phyloP scores from a whole-genome alignment of 2,797 vertebrate species.

The Ceryle rudis region DNA sequence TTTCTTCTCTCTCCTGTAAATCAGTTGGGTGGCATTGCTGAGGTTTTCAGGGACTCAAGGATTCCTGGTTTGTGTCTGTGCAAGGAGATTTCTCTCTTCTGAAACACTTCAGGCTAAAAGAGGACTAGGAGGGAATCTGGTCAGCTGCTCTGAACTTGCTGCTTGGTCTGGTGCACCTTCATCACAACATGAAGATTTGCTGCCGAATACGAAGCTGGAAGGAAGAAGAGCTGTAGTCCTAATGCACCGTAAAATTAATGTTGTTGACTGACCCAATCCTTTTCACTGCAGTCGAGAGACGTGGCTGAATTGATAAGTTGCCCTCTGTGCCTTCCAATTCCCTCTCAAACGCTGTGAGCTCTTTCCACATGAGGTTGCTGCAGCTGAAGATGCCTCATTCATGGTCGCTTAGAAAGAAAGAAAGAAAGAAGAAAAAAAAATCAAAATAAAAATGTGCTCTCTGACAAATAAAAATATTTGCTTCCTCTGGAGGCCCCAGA shows the following conservation, averaged over 20 bases:
- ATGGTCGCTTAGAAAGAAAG: constrained; percentile 14
- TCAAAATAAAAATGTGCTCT: constrained; percentile 29
- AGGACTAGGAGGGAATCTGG: not conserved
- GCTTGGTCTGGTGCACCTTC: not conserved
- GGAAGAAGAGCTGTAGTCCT: not conserved
- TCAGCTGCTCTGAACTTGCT: not conserved
- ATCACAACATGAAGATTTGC: not conserved
- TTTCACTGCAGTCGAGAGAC: not conserved
- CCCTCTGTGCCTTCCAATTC: not conserved
- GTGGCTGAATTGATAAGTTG: constrained; percentile 4
- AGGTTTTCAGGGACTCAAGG: not conserved
- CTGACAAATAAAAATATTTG: constrained; percentile 62
- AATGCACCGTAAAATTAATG: not conserved
- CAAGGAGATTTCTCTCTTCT: not conserved
- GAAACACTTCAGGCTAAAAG: not conserved
- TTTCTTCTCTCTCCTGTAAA: not conserved
- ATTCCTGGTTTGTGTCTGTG: not conserved
- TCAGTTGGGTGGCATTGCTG: not conserved
- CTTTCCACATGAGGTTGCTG: constrained; percentile 7
- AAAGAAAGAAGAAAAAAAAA: not conserved
- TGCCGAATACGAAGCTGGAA: not conserved
- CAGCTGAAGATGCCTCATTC: constrained; percentile 58
- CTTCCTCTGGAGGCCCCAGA: constrained; percentile 64
- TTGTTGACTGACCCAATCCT: not conserved
- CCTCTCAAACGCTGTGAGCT: not conserved